Conservation (phyloP, 2,797 vertebrate species). For the Halcyon smyrnensis region DNA sequence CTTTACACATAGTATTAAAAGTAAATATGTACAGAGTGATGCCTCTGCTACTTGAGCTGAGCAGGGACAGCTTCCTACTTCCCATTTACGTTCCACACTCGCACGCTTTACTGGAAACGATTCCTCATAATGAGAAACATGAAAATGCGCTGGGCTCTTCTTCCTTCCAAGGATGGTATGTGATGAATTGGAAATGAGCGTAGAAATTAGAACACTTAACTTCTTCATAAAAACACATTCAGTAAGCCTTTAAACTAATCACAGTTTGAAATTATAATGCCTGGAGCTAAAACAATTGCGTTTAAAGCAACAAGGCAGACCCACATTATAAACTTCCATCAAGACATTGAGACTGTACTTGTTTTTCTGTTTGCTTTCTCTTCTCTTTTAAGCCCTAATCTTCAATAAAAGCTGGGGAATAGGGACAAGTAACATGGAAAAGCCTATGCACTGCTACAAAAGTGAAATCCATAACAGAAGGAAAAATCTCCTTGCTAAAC, state of each 20-base stretch:
- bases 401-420: not conserved
- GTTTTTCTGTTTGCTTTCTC: constrained; percentile 16
- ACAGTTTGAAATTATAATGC: constrained; percentile 26
- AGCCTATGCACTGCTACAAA: not conserved
- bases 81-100: not conserved
- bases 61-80: not conserved
- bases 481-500: constrained; percentile 17
- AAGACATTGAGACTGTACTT: not conserved
- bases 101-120: not conserved
- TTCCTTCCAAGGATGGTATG: not conserved
- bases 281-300: constrained; percentile 30
- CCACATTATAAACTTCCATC: not conserved
- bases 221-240: not conserved
- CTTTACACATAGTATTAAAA: not conserved
- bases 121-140: not conserved
- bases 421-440: not conserved
- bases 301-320: constrained; percentile 34
- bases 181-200: constrained; percentile 5
- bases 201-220: constrained; percentile 17
- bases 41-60: not conserved
- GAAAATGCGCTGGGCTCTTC: not conserved
- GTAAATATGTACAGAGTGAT: not conserved
- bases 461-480: not conserved
- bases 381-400: not conserved
- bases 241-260: constrained; percentile 40